These are phyloP conservation scores for Indri indri DNA, from an alignment of 2,113 vertebrate species.

Conservation along the genomic window DNA sequence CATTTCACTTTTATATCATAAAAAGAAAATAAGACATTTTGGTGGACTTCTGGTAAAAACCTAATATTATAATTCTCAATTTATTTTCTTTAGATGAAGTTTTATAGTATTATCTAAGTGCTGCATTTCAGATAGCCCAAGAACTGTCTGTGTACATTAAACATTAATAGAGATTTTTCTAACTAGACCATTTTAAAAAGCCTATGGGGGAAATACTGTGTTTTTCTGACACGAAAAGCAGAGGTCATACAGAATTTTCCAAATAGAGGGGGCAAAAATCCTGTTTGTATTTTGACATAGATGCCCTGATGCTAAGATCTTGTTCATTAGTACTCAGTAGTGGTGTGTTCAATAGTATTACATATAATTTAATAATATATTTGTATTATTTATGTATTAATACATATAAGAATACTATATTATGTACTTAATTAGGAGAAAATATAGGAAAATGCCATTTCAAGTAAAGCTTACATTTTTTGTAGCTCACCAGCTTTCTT, in stretches of 20 bases:
- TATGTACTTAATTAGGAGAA: conserved; percentile 8
- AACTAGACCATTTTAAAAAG: background rate
- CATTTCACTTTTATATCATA: conserved; percentile 1
- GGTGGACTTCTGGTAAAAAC: background rate
- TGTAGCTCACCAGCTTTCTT: background rate
- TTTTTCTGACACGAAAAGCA: conserved; percentile 4
- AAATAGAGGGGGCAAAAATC: background rate
- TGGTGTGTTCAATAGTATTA: background rate
- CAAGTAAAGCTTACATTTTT: conserved; percentile 12
- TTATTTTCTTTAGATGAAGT: conserved; percentile 15
- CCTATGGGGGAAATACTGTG: background rate
- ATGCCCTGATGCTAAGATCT: background rate
- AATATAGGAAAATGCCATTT: conserved; percentile 15
- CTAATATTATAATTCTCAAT: background rate
- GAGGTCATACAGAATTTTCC: conserved; percentile 34
- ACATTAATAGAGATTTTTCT: background rate
- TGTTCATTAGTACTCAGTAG: background rate
- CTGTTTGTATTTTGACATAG: background rate
- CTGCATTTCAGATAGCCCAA: conserved; percentile 15
- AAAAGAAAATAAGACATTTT: conserved; percentile 37
- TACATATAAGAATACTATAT: background rate
- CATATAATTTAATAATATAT: background rate
- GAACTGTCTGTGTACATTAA: background rate
- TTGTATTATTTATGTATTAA: background rate
- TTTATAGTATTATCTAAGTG: background rate